A percentile compares a stretch with the other conserved stretches of the same genome.
Conservation (phyloP, 2,888 invertebrate species). For the Papilio demoleus region DNA sequence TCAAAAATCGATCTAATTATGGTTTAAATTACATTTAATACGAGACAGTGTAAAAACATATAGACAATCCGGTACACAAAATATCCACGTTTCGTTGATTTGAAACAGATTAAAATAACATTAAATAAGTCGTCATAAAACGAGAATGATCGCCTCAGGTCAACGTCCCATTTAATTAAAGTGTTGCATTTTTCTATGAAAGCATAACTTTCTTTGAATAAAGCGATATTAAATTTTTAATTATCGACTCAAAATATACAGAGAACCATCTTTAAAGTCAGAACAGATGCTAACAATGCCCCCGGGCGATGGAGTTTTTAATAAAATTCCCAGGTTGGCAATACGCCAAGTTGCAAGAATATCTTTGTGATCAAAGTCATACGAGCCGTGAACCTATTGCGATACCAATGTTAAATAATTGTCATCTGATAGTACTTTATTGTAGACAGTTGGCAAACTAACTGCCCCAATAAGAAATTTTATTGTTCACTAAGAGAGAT, state of each 20-base stretch:
- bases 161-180: background rate
- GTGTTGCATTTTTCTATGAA: background rate
- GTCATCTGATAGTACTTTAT: constrained; percentile 1
- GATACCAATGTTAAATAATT: constrained; percentile 21
- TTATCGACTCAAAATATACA: constrained; percentile 26
- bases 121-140: background rate
- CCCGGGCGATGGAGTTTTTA: constrained; percentile 54
- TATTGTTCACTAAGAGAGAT: too few species aligned
- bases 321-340: constrained; percentile 66
- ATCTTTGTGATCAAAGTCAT: constrained; percentile 28
- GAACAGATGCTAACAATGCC: constrained; percentile 64
- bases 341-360: constrained; percentile 52
- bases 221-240: constrained; percentile 34
- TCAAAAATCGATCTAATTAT: too few species aligned
- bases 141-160: background rate
- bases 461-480: too few species aligned
- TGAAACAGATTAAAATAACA: background rate
- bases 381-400: constrained; percentile 4
- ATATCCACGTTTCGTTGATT: too few species aligned
- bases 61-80: too few species aligned
- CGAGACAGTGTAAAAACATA: too few species aligned
- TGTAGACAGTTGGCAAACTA: background rate
- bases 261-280: constrained; percentile 31
- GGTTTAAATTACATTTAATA: too few species aligned
- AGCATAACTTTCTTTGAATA: background rate